A percentile compares a stretch with the other conserved stretches of the same genome.
Conservation (phyloP, 2,113 vertebrate genomes). For the Chrysochloris asiatica region DNA sequence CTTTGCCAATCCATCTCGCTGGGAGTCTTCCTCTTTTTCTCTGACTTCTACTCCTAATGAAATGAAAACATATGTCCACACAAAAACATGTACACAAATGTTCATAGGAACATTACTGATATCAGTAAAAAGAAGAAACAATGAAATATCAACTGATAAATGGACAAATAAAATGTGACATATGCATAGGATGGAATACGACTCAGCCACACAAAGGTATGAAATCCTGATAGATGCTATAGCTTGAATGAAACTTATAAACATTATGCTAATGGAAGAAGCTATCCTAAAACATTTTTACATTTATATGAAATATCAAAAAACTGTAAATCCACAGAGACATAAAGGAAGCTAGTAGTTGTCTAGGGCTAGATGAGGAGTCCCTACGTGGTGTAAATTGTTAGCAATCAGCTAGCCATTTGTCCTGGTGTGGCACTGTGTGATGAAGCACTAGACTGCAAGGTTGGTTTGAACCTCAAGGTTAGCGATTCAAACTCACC, state of each 20-base stretch:
- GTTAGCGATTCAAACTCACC: too few species aligned
- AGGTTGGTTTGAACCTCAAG: too few species aligned
- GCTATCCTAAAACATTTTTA: background rate
- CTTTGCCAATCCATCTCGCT: too few species aligned
- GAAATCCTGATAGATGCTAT: background rate
- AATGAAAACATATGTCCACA: too few species aligned
- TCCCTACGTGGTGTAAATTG: background rate
- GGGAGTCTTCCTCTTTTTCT: too few species aligned
- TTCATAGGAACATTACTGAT: background rate
- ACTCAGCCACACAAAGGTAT: background rate
- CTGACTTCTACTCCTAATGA: too few species aligned
- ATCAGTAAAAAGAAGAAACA: background rate
- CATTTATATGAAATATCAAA: background rate
- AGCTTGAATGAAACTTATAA: background rate
- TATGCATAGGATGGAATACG: background rate
- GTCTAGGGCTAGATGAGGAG: background rate
- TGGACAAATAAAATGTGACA: background rate
- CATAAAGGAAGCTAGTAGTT: background rate
- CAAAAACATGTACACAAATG: too few species aligned
- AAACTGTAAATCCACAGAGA: background rate
- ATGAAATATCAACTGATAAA: background rate
- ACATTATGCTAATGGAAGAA: background rate
- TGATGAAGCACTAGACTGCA: too few species aligned
- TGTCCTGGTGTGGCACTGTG: too few species aligned
- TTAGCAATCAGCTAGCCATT: too few species aligned